Evolutionary conservation across 2,113 vertebrate species (phyloP).

Genomic region (Pionites leucogaster): DNA sequence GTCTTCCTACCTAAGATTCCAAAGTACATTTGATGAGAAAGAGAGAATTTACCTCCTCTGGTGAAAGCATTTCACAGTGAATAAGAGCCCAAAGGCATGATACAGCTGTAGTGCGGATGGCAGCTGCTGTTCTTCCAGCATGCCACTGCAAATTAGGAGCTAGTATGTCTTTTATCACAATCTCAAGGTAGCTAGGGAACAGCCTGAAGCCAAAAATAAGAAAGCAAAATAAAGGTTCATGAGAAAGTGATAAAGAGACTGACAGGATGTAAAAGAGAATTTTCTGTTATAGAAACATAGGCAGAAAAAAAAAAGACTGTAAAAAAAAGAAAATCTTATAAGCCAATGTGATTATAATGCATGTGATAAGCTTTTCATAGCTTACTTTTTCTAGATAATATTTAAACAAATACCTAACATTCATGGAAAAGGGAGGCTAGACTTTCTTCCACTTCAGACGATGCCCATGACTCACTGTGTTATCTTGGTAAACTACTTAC

Average conservation of each 20-base stretch:
- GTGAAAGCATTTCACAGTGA: slow-evolving; percentile 74
- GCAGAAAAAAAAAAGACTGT: not conserved
- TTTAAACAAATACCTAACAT: slow-evolving; percentile 24
- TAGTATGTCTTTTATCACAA: slow-evolving; percentile 82
- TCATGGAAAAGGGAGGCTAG: not conserved
- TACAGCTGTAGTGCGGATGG: slow-evolving; percentile 87
- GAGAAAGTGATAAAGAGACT: slow-evolving; percentile 51
- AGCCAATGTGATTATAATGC: not conserved
- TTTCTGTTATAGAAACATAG: not conserved
- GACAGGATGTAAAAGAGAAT: not conserved
- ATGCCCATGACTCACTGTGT: not conserved
- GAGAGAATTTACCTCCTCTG: slow-evolving; percentile 78
- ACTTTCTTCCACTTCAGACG: not conserved
- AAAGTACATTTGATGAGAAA: not conserved
- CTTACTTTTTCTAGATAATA: not conserved
- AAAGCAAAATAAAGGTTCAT: slow-evolving; percentile 25
- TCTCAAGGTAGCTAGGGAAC: slow-evolving; percentile 80
- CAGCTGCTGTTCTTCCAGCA: slow-evolving; percentile 86
- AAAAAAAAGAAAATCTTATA: not conserved
- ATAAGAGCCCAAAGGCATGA: slow-evolving; percentile 90
- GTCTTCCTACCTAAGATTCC: not conserved
- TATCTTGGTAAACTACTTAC: slow-evolving; percentile 16
- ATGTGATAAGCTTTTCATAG: slow-evolving; percentile 25
- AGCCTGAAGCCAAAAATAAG: slow-evolving; percentile 72
- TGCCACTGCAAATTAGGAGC: slow-evolving; percentile 93